Evolutionary conservation across 1,140 invertebrate species (phyloP).

Genomic region (Drosophila truncata): DNA sequence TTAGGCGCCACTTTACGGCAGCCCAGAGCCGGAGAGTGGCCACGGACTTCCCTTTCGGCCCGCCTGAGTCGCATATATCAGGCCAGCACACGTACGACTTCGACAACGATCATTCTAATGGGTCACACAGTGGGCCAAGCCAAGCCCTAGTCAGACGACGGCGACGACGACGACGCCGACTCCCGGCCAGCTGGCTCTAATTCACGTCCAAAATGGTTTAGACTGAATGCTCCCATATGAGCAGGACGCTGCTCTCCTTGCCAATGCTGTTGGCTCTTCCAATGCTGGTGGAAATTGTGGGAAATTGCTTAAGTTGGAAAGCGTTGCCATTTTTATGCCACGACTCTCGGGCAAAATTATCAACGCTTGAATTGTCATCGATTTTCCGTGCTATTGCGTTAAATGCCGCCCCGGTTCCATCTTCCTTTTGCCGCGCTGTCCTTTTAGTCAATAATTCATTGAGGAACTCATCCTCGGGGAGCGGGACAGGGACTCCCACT

Average conservation of each 20-base stretch:
- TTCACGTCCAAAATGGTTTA: conserved; percentile 60
- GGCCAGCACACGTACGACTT: conserved; percentile 71
- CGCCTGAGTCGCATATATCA: conserved; percentile 64
- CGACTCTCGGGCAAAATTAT: conserved; percentile 71
- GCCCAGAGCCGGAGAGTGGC: conserved; percentile 40
- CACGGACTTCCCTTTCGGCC: conserved; percentile 14
- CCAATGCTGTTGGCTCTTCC: background rate
- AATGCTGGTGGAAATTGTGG: conserved; percentile 66
- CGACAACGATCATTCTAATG: conserved; percentile 83
- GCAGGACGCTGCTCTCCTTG: conserved; percentile 41
- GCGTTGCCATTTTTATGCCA: conserved; percentile 76
- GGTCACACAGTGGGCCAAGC: conserved; percentile 77
- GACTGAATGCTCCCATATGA: conserved; percentile 77
- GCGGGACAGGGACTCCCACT: conserved; percentile 2
- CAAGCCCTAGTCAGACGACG: background rate
- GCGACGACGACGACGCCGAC: background rate
- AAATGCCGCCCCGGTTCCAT: conserved; percentile 50
- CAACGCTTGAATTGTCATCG: conserved; percentile 83
- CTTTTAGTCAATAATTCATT: conserved; percentile 77
- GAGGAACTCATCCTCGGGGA: conserved; percentile 30
- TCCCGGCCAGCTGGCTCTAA: conserved; percentile 54
- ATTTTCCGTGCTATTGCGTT: conserved; percentile 83
- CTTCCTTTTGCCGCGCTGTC: conserved; percentile 14
- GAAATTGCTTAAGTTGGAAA: conserved; percentile 82
- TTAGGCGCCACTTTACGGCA: conserved; percentile 72